Evolutionary conservation across 2,113 vertebrate genomes (phyloP), one percentile per base, ranked within the genome.

Genomic region (Pomatorhinus ruficollis): DNA sequence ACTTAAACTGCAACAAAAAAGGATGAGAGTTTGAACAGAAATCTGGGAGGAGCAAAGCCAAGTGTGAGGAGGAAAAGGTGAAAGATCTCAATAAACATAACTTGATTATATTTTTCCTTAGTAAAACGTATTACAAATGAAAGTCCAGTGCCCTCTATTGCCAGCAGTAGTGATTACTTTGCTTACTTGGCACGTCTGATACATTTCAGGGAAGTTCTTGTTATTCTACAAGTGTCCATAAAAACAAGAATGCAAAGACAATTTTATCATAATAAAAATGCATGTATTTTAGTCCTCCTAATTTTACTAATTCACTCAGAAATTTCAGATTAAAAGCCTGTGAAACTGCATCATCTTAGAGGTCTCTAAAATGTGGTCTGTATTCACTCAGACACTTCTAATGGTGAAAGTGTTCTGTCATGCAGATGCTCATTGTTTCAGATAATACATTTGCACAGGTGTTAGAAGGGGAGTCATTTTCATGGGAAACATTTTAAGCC

Each of bases 71-170:
- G 12, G 6, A 57, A 89, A 84, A 89, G 11, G 19, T 28, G 42
- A 63, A 95, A 87, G 50, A 89, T 37, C 17, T 71, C 61, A 78
- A 23, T 35, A 64, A 24, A 66, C 53, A 15, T 76, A 28, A 65
- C 39, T 57, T 31, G 39, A 72, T 63, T 95, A 25, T 53, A 52
- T 83, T 95, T 68, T 54, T 24, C 57, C 61, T 53, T 21, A 44
- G 18, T 83, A 80, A 93, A 93, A 93, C 47, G 10, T n/a, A 49
- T 27, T 20, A 90, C 72, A 95, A 83, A 85, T 88, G 24, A 91
- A 86, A 97, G 91, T 92, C 86, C 57, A 94, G 97, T 95, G 96
- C 93, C 83, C 83, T 93, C 92, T 95, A 13, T 94, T 71, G 80
- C 70, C 83, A 87, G 24, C 17, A 83, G 16, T 4, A 83, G 56